phyloP scores from a whole-genome alignment of 1,140 invertebrate species.

The Steinernema feltiae region DNA sequence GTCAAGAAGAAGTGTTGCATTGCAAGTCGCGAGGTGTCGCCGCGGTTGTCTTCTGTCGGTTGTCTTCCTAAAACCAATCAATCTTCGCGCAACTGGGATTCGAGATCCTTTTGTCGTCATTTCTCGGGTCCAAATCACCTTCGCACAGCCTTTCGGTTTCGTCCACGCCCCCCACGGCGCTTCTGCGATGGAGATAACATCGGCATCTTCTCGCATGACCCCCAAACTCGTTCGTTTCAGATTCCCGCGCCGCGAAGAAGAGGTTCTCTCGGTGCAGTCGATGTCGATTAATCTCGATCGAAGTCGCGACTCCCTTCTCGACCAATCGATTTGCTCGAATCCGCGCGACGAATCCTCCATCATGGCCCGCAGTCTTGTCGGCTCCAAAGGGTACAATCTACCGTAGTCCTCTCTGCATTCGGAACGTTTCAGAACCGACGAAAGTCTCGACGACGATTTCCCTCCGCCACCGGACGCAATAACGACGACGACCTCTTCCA shows the following conservation, averaged over 20 bases:
- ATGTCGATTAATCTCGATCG: conserved; percentile 50
- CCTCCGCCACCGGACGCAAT: background rate
- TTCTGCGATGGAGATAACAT: background rate
- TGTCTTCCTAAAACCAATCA: no score
- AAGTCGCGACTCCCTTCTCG: conserved; percentile 46
- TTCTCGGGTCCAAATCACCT: no score
- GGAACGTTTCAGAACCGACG: conserved; percentile 16
- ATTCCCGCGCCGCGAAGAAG: background rate
- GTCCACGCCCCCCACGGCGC: background rate
- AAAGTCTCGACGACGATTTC: conserved; percentile 14
- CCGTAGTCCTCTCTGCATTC: conserved; percentile 4
- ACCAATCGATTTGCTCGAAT: conserved; percentile 52
- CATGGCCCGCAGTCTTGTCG: conserved; percentile 16
- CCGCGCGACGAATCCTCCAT: conserved; percentile 43
- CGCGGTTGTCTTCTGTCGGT: background rate
- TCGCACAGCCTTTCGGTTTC: background rate
- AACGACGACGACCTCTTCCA: background rate
- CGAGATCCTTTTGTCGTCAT: no score
- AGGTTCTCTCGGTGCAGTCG: conserved; percentile 29
- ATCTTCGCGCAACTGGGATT: no score
- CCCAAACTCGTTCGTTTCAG: background rate
- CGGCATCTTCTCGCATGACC: background rate
- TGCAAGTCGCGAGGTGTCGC: background rate
- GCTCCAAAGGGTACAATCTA: background rate
- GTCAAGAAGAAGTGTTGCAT: background rate